These are phyloP conservation scores for Danio aesculapii DNA, from an alignment of 2,797 vertebrate genomes.

Conservation along the genomic window DNA sequence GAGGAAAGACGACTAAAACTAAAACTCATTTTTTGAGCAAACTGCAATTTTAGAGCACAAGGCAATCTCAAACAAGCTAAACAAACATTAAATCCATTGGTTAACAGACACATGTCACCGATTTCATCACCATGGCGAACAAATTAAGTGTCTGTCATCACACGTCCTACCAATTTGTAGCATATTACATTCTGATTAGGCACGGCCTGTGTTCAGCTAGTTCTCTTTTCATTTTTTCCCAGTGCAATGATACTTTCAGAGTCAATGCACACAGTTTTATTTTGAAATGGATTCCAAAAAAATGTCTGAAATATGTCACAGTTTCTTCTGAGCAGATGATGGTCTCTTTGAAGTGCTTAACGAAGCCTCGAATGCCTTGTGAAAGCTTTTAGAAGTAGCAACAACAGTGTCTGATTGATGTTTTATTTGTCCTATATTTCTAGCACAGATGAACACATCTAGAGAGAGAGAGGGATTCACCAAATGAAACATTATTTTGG, in stretches of 20 bases:
- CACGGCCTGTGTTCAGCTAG: conserved; percentile 3
- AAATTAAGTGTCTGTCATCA: conserved; percentile 36
- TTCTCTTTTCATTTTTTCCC: conserved; percentile 13
- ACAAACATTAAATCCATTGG: neutral
- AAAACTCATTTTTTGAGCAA: neutral
- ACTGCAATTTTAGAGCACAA: conserved; percentile 2
- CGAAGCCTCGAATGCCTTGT: conserved; percentile 62
- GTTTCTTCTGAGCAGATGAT: conserved; percentile 61
- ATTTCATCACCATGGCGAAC: conserved; percentile 41
- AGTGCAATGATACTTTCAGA: conserved; percentile 26
- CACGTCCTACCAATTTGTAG: conserved; percentile 24
- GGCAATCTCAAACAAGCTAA: neutral
- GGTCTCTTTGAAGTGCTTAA: conserved; percentile 71
- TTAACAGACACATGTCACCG: conserved; percentile 39
- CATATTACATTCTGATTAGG: conserved; percentile 43
- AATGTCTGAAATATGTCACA: conserved; percentile 63
- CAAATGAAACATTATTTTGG: conserved; percentile 50
- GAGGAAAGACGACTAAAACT: neutral
- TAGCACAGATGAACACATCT: conserved; percentile 42
- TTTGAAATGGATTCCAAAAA: conserved; percentile 61
- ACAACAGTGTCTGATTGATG: conserved; percentile 70
- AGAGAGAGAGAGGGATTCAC: conserved; percentile 22
- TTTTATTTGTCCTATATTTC: conserved; percentile 77
- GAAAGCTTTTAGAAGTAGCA: conserved; percentile 60
- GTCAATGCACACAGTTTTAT: conserved; percentile 15